Evolutionary conservation across 2,888 invertebrate species (phyloP).

Genomic region (Cosmia pyralina): DNA sequence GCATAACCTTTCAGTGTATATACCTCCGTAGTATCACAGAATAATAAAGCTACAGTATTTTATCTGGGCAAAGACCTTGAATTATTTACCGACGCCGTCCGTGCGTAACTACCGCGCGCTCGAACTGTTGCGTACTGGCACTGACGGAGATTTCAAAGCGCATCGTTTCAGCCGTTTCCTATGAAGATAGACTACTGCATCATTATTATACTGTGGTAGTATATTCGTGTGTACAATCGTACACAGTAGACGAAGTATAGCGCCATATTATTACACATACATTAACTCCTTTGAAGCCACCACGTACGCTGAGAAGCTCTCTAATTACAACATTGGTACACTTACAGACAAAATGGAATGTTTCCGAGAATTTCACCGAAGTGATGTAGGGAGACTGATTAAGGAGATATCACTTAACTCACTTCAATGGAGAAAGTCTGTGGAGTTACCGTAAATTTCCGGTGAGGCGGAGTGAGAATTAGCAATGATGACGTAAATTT

Average conservation of each 20-base stretch:
- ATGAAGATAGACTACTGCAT: too few species aligned
- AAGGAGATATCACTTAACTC: conserved; percentile 56
- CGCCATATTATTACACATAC: conserved; percentile 48
- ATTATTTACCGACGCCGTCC: too few species aligned
- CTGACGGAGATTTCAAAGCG: too few species aligned
- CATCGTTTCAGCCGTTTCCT: too few species aligned
- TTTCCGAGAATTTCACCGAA: conserved; percentile 43
- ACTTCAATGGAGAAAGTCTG: conserved; percentile 47
- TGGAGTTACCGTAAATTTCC: conserved; percentile 29
- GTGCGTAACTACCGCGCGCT: too few species aligned
- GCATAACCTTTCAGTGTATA: not conserved
- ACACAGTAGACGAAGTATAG: conserved; percentile 38
- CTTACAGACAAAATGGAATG: conserved; percentile 59
- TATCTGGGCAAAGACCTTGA: too few species aligned
- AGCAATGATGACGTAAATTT: conserved; percentile 29
- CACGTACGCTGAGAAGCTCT: conserved; percentile 47
- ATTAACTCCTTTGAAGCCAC: conserved; percentile 49
- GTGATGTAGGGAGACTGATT: conserved; percentile 54
- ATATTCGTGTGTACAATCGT: conserved; percentile 6
- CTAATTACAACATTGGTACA: conserved; percentile 61
- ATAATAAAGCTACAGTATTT: too few species aligned
- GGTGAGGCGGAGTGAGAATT: conserved; percentile 28
- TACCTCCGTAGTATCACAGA: not conserved
- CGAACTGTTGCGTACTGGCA: too few species aligned
- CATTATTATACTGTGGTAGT: not conserved